These are phyloP conservation scores for Lasiurus cinereus DNA, from an alignment of 2,113 vertebrate species.

Conservation along the genomic window DNA sequence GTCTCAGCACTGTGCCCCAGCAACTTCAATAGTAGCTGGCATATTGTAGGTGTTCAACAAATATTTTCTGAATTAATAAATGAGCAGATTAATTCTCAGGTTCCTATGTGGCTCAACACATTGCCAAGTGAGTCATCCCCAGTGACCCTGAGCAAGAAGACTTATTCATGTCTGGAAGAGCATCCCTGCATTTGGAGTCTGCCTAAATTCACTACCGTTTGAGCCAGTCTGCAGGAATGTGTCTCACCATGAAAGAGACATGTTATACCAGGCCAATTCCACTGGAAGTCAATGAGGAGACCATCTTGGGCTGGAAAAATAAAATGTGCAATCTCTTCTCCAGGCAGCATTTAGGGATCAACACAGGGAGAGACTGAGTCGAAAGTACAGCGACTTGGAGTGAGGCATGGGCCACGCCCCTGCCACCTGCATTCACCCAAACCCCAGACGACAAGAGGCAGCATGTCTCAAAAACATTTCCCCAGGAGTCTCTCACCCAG, in stretches of 20 bases:
- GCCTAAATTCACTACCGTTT: background rate
- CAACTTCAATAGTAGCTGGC: background rate
- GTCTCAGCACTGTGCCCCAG: background rate
- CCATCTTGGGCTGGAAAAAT: slow-evolving; percentile 50
- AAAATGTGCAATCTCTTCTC: slow-evolving; percentile 42
- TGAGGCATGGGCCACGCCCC: fast-evolving
- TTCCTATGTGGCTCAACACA: background rate
- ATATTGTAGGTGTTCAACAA: background rate
- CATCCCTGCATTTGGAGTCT: background rate
- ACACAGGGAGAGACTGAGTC: background rate
- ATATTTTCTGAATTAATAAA: slow-evolving; percentile 49
- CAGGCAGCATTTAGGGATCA: background rate
- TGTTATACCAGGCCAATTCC: background rate
- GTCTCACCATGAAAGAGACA: slow-evolving; percentile 74
- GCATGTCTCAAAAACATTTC: background rate
- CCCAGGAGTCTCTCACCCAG: background rate
- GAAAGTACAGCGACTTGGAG: background rate
- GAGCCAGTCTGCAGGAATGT: slow-evolving; percentile 63
- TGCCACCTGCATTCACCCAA: background rate
- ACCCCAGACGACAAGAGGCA: background rate
- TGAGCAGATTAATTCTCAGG: background rate
- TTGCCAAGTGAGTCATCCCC: slow-evolving; percentile 49
- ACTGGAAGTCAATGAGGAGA: slow-evolving; percentile 65
- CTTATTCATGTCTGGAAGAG: slow-evolving; percentile 65
- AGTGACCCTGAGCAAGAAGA: slow-evolving; percentile 9